Conservation (phyloP, 2,797 vertebrate genomes). For the Hipposideros larvatus region DNA sequence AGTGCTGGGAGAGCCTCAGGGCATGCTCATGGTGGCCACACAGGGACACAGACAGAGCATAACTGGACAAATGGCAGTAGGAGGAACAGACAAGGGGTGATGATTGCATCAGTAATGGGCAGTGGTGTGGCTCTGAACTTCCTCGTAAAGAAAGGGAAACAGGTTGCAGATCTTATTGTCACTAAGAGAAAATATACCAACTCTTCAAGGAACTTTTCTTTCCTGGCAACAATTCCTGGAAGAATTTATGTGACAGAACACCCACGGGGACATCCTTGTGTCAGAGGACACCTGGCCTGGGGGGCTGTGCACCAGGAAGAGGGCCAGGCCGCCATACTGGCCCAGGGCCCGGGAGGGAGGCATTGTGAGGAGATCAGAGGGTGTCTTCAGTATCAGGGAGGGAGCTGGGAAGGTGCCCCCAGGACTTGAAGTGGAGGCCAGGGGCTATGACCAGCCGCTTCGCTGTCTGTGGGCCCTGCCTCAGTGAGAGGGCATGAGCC, state of each 20-base stretch:
- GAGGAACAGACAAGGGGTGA: background rate
- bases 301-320: background rate
- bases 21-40: no score
- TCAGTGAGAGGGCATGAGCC: background rate
- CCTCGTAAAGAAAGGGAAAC: background rate
- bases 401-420: background rate
- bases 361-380: background rate
- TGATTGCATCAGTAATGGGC: background rate
- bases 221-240: constrained; percentile 62
- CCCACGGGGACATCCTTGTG: background rate
- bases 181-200: constrained; percentile 13
- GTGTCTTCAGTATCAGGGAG: background rate
- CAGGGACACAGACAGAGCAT: rapidly evolving
- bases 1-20: background rate
- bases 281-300: constrained; percentile 13
- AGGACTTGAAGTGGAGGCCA: background rate
- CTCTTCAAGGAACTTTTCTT: constrained; percentile 52
- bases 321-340: background rate
- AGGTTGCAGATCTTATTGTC: background rate
- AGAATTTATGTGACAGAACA: constrained; percentile 26
- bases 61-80: background rate
- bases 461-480: background rate
- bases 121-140: background rate
- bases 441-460: background rate
- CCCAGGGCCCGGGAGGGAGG: background rate